Evolutionary conservation across 2,113 vertebrate genomes (phyloP).

Genomic region (Ancistrus triradiatus): DNA sequence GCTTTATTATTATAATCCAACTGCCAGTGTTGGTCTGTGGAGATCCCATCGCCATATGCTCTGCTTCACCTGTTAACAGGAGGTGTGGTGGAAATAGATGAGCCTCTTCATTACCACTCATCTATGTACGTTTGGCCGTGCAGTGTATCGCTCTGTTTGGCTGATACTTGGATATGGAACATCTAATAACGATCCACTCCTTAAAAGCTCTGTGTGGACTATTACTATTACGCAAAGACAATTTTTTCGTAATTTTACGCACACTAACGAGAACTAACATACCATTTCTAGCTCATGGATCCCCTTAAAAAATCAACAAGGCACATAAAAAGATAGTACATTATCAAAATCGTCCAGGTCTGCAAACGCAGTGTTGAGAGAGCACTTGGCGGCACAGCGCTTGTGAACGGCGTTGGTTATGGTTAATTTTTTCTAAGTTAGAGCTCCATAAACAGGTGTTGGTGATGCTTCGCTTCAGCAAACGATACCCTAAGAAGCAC

Average conservation of each 20-base stretch:
- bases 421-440: not conserved
- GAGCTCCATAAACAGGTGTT: not conserved
- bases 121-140: too few species aligned
- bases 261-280: conserved; percentile 21
- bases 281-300: conserved; percentile 44
- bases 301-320: conserved; percentile 21
- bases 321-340: conserved; percentile 4
- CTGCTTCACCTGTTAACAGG: too few species aligned
- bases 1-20: too few species aligned
- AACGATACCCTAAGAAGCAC: not conserved
- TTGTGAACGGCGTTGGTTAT: not conserved
- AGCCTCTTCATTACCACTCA: too few species aligned
- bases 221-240: conserved; percentile 2
- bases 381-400: conserved; percentile 5
- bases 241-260: conserved; percentile 36
- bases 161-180: conserved; percentile 13
- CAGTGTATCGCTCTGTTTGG: conserved; percentile 20
- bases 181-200: conserved; percentile 30
- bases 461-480: not conserved
- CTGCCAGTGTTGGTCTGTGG: too few species aligned
- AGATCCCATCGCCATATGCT: too few species aligned
- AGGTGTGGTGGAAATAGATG: too few species aligned
- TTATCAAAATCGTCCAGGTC: conserved; percentile 30
- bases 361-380: not conserved
- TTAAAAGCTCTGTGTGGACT: conserved; percentile 19